A percentile compares a stretch with the other conserved stretches of the same genome.
These are phyloP conservation scores for Uropsilus gracilis DNA, from an alignment of 2,113 vertebrate genomes.

Conservation along the genomic window DNA sequence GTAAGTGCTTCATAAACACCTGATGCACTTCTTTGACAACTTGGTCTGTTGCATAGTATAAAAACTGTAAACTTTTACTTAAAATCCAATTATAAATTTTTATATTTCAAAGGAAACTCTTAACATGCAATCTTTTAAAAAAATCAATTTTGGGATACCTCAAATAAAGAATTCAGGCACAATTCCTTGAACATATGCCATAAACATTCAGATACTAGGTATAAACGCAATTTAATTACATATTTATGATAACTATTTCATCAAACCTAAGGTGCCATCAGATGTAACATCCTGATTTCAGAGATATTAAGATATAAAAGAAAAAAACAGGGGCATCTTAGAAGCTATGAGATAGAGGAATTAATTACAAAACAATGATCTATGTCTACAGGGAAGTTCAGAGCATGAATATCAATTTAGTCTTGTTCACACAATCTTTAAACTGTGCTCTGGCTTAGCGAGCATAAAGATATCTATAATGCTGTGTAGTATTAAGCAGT, in stretches of 20 bases:
- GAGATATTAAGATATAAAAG: neutral
- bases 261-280: neutral
- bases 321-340: neutral
- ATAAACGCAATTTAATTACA: neutral
- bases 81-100: constrained; percentile 31
- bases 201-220: neutral
- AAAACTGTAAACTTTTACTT: neutral
- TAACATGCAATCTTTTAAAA: neutral
- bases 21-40: neutral
- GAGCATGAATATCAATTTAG: neutral
- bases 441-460: neutral
- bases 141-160: neutral
- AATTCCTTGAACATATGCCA: neutral
- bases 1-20: neutral
- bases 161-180: neutral
- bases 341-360: neutral
- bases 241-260: neutral
- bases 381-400: neutral
- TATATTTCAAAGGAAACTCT: neutral
- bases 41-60: neutral
- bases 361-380: neutral
- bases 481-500: neutral
- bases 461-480: neutral
- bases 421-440: constrained; percentile 35
- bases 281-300: constrained; percentile 37